phyloP scores from a whole-genome alignment of 2,888 invertebrate genomes.

The Drosophila helvetica region DNA sequence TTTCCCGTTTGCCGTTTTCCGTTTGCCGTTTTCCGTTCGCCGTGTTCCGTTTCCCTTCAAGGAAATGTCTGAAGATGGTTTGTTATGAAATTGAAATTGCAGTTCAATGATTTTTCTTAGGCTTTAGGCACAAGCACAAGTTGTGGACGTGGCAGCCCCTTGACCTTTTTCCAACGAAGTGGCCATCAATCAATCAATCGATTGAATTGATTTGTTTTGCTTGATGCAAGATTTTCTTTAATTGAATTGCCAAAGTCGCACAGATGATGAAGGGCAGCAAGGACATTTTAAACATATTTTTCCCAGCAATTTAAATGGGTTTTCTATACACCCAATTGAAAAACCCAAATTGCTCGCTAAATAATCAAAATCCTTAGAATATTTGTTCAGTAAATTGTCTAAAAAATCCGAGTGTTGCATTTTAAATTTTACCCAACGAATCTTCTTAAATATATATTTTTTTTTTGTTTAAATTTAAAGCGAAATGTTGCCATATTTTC shows the following conservation, averaged over 20 bases:
- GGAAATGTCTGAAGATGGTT: conserved; percentile 7
- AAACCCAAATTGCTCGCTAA: too few relatives aligned
- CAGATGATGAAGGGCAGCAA: background rate
- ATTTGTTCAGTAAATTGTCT: too few relatives aligned
- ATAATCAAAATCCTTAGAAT: too few relatives aligned
- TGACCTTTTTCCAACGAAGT: conserved; percentile 20
- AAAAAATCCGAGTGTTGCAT: too few relatives aligned
- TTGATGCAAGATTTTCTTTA: conserved; percentile 5
- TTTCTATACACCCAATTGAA: too few relatives aligned
- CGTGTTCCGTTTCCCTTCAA: background rate
- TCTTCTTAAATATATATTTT: too few relatives aligned
- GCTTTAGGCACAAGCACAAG: conserved; percentile 1
- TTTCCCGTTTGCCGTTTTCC: background rate
- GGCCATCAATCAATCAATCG: conserved; percentile 40
- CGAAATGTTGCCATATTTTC: too few relatives aligned
- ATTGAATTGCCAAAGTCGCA: conserved; percentile 16
- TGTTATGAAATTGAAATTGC: conserved; percentile 49
- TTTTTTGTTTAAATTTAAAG: too few relatives aligned
- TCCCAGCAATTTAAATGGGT: background rate
- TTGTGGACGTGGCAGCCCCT: conserved; percentile 5
- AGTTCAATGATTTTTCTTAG: conserved; percentile 56
- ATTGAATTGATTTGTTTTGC: conserved; percentile 15
- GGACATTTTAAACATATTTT: background rate
- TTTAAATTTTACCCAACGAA: too few relatives aligned
- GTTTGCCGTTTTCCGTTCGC: too few relatives aligned